Base-by-base conservation (phyloP, 2,888 invertebrate species). In the Drosophila niveifrons region DNA sequence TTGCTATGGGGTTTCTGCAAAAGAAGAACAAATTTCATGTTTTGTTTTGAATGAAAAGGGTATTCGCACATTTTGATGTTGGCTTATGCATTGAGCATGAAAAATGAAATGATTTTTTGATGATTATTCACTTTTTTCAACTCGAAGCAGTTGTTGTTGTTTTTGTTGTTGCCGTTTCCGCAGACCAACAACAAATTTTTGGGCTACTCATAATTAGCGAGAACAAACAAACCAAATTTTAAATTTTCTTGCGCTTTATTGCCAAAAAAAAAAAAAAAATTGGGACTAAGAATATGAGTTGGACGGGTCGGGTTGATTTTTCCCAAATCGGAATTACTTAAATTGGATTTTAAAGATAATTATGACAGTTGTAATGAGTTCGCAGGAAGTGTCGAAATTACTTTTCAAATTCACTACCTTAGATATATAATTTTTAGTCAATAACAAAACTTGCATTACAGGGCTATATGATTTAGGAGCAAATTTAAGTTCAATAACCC, bases 1-100 rank as follows among this genome's bases (percentile, higher is more conserved):
- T 67, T 78, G 65, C 64, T 78, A 48, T 75, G 65, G 67, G 88
- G 88, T 65, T 84, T 84, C 84, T 86, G 83, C 46, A 78, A 85
- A 68, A 64, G 48, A 57, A 78, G 34, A 34, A 34, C 8, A 80
- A 71, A 63, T 52, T 29, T 56, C 34, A 59, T 77, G 50, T 68
- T 80, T 61, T 65, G 47, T 56, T 59, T 61, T 47, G 56, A 23
- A 46, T 81, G 53, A 84, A 77, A 86, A 77, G 48, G 88, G 78
- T 74, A 71, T 62, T 59, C 31, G 17, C 36, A 59, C 36, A 59
- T 52, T 51, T 67, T 59, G 34, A 73, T 74, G 62, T 55, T 68
- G 57, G 55, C 52, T 68, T 72, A 64, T 43, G 75, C 66, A 77
- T 68, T 72, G 56, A 67, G 75, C 63, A 82, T 80, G 63, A 72